A percentile compares a stretch with the other conserved stretches of the same genome.
Evolutionary conservation across 2,113 vertebrate genomes (phyloP).

Genomic region (Lagopus muta): DNA sequence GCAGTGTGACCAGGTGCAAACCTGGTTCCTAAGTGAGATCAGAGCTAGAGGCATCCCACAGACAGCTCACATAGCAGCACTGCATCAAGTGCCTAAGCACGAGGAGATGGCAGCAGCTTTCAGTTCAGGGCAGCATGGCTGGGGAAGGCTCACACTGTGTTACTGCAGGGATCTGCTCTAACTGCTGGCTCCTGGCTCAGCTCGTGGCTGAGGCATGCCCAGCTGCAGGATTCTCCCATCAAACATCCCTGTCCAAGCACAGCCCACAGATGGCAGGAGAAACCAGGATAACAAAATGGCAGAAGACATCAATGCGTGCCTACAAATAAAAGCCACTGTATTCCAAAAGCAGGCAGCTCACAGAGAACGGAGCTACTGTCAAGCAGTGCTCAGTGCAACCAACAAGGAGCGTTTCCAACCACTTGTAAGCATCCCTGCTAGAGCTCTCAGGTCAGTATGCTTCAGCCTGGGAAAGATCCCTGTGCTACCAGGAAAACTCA

Average conservation of each 20-base stretch:
- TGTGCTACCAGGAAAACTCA: neutral
- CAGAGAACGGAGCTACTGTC: neutral
- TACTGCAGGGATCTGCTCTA: neutral
- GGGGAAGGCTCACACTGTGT: neutral
- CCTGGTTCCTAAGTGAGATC: neutral
- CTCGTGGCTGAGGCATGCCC: neutral
- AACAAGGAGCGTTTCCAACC: neutral
- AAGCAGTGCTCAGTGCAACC: neutral
- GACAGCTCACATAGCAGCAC: neutral
- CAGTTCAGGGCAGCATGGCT: accelerated
- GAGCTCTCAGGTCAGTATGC: neutral
- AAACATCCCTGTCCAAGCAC: neutral
- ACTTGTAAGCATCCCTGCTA: neutral
- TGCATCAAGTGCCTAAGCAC: accelerated
- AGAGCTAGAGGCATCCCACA: neutral
- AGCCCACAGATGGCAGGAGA: neutral
- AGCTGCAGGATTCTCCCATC: neutral
- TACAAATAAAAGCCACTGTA: too few relatives aligned
- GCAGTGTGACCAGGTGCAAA: neutral
- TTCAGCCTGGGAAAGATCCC: neutral
- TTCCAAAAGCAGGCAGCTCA: neutral
- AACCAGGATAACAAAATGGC: neutral
- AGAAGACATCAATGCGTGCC: neutral
- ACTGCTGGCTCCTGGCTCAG: neutral
- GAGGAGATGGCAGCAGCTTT: neutral